A percentile compares a stretch with the other conserved stretches of the same genome.
phyloP scores from a whole-genome alignment of 2,888 invertebrate species.

The Caprella mutica region DNA sequence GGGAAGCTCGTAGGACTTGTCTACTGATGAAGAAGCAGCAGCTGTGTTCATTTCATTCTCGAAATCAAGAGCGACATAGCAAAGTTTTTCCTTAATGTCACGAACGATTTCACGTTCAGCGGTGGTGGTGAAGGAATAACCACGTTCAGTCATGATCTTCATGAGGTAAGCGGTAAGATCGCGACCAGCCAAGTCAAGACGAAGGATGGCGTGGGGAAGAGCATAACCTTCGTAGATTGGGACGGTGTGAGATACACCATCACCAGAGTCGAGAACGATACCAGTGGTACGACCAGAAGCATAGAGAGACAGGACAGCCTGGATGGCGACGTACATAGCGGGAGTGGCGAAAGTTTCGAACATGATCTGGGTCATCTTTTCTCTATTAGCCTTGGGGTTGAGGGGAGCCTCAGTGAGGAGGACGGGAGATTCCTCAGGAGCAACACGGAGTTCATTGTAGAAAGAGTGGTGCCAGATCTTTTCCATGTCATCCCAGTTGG shows the following conservation, averaged over 20 bases:
- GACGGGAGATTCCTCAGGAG: constrained; percentile 84
- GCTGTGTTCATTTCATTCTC: constrained; percentile 46
- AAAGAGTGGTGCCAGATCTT: no score
- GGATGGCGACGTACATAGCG: no score
- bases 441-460: constrained; percentile 93
- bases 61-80: constrained; percentile 33
- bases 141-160: constrained; percentile 40
- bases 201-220: constrained; percentile 88
- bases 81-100: constrained; percentile 34
- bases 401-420: no score
- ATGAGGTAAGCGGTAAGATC: constrained; percentile 93
- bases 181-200: constrained; percentile 91
- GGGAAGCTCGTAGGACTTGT: constrained; percentile 5
- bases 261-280: constrained; percentile 26
- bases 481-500: constrained; percentile 41
- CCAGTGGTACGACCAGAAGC: no score
- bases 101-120: constrained; percentile 34
- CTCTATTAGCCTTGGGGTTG: no score
- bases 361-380: no score
- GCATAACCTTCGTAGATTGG: no score
- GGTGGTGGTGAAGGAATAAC: constrained; percentile 33
- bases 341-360: no score
- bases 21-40: constrained; percentile 55
- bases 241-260: no score
- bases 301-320: no score